These are phyloP conservation scores for Litocranius walleri DNA, from an alignment of 2,113 vertebrate genomes.

Conservation along the genomic window DNA sequence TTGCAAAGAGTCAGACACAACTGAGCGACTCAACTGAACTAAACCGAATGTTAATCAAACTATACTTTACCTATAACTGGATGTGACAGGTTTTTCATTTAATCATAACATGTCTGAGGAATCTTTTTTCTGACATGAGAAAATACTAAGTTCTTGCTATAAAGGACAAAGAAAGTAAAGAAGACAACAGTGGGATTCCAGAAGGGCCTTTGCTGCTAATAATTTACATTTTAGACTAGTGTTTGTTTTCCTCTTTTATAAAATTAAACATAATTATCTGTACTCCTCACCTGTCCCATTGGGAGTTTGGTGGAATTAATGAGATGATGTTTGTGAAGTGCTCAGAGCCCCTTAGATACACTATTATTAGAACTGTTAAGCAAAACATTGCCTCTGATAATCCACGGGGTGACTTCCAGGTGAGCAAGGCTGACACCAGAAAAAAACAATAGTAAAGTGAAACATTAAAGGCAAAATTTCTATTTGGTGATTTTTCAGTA, in stretches of 20 bases:
- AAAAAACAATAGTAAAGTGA: conserved; percentile 14
- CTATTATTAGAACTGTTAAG: conserved; percentile 45
- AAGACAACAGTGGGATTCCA: conserved; percentile 21
- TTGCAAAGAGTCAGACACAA: no score
- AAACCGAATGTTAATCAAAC: neutral
- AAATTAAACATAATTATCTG: conserved; percentile 67
- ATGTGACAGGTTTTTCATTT: neutral
- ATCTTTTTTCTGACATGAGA: neutral
- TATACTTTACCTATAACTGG: neutral
- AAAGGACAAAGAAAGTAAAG: conserved; percentile 35
- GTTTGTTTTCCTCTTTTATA: conserved; percentile 61
- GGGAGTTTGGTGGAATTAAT: conserved; percentile 54
- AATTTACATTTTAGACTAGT: conserved; percentile 61
- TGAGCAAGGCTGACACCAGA: neutral
- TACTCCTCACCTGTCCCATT: conserved; percentile 41
- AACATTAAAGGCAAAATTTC: conserved; percentile 13
- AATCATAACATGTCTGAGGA: conserved; percentile 29
- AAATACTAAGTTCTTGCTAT: neutral
- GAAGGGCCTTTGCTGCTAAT: conserved; percentile 13
- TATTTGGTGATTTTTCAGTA: conserved; percentile 17
- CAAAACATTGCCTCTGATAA: conserved; percentile 45
- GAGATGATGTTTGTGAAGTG: conserved; percentile 42
- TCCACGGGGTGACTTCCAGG: neutral
- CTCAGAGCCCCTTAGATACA: neutral
- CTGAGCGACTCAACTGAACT: no score